Evolutionary conservation across 1,140 invertebrate genomes (phyloP).

Genomic region (Holcopasites calliopsidis): DNA sequence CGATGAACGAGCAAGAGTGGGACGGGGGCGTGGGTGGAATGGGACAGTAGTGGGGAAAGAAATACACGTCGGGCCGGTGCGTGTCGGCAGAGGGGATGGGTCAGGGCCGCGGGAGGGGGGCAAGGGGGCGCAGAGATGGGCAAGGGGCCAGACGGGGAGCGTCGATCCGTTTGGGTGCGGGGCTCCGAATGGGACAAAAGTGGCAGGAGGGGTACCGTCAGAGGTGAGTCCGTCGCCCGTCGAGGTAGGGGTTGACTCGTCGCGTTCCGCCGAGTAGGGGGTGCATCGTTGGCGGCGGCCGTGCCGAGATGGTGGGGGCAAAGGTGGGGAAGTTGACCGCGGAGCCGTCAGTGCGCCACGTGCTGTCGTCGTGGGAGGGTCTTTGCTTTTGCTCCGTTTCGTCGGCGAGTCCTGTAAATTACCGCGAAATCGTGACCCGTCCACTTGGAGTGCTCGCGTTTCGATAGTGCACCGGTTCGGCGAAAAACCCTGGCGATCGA

Average conservation of each 20-base stretch:
- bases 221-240: no score
- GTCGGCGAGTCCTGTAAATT: conserved; percentile 34
- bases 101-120: conserved; percentile 62
- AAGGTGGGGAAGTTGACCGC: conserved; percentile 64
- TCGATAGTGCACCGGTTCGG: neutral
- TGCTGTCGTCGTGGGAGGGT: conserved; percentile 77
- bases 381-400: conserved; percentile 63
- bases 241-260: conserved; percentile 28
- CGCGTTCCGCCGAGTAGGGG: conserved; percentile 14
- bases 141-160: conserved; percentile 31
- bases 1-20: conserved; percentile 57
- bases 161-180: conserved; percentile 31
- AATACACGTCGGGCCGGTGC: conserved; percentile 62
- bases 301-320: conserved; percentile 55
- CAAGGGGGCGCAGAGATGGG: conserved; percentile 39
- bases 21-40: conserved; percentile 78
- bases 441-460: neutral
- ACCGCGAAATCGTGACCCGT: conserved; percentile 46
- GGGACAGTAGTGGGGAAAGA: conserved; percentile 57
- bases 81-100: conserved; percentile 66
- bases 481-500: neutral
- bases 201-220: conserved; percentile 38
- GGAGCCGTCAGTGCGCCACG: conserved; percentile 78
- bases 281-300: conserved; percentile 37
- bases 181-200: conserved; percentile 41